Evolutionary conservation across 2,797 vertebrate genomes (phyloP), one percentile per base, ranked within the genome.

Genomic region (Halcyon chelicuti): DNA sequence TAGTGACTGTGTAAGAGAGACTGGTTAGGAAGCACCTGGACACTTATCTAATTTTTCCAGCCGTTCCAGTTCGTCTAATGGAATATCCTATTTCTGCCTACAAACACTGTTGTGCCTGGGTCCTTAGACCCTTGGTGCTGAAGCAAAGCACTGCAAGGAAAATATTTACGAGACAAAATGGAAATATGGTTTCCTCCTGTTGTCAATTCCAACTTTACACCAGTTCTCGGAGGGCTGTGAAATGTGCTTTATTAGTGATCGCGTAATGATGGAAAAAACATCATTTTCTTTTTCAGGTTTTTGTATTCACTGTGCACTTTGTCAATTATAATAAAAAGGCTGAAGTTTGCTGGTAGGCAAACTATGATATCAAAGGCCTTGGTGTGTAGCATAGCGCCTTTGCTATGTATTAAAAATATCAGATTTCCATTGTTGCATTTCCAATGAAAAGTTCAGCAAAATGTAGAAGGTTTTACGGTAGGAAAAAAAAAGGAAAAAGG

Each of bases 11-110:
- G 51, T 40, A 14, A 70, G 79, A 71, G 8, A 73, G 23, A 22
- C 61, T 62, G 14, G 12, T 78, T 81, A 96, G 90, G 94, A 95
- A 94, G 66, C 70, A 91, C 88, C 82, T 88, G 92, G 68, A 78
- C 90, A 91, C 76, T 90, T 95, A 80, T 33, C 93, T 93, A 47
- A 72, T 94, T 96, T 86, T 94, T 61, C 51, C 93, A 90, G 82
- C 80, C 62, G 66, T 97, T 95, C 92, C 14, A 1, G 80, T 66
- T 84, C 49, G 66, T 63, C 54, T 84, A 75, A 39, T 78, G 88
- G 39, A 86, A 95, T 86, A 72, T 73, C 51, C 78, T 72, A 58
- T 90, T 96, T 88, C 86, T 94, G 75, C 72, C 85, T 71, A 3
- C 40, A 75, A 60, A 58, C 58, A 11, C 39, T 75, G 22, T 5